Evolutionary conservation across 2,888 invertebrate genomes (phyloP), one percentile per base, ranked within the genome.

Genomic region (Drepana falcataria): DNA sequence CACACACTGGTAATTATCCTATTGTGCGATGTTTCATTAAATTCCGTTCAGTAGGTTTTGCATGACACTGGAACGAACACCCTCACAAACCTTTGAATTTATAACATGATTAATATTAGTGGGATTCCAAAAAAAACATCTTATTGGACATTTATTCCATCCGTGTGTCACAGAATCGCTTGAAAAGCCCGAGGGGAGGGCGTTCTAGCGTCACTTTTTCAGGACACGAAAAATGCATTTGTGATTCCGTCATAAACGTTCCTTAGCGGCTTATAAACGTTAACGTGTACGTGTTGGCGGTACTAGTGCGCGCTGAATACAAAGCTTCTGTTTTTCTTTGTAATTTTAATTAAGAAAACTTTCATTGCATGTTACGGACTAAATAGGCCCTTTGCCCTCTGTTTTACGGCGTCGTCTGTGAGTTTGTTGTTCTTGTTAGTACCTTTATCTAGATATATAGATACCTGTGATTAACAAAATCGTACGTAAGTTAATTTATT

Each of bases 161-260:
- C 69, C 47, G 71, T 82, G 62, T 72, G 72, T 77, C 58, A 7
- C 41, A 58, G 69, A 65, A 70, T 73, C 71, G 64, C 70, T 71
- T 68, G 64, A 71, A 77, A 77, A 69, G 75, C 79, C 75, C 76
- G 71, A 69, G 74, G 73, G 79, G 74, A 71, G 68, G 70, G 63
- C 68, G 71, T 66, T 77, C 66, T 62, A 69, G 66, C 62, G 61
- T 63, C 78, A 80, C 83, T 85, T 86, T 87, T 85, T 87, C 79
- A 79, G 68, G 79, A 88, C 88, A 88, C 81, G 88, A 86, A 81
- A 88, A 88, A 84, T 87, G 85, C 87, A 88, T 87, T 88, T 87
- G 86, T 79, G 84, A 81, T 85, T 78, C 79, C 68, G 73, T 83
- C 83, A 85, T 86, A 85, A 86, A 81, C 82, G 81, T 68, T 81